Conservation (phyloP, 2,797 vertebrate genomes). For the Anomalospiza imberbis region DNA sequence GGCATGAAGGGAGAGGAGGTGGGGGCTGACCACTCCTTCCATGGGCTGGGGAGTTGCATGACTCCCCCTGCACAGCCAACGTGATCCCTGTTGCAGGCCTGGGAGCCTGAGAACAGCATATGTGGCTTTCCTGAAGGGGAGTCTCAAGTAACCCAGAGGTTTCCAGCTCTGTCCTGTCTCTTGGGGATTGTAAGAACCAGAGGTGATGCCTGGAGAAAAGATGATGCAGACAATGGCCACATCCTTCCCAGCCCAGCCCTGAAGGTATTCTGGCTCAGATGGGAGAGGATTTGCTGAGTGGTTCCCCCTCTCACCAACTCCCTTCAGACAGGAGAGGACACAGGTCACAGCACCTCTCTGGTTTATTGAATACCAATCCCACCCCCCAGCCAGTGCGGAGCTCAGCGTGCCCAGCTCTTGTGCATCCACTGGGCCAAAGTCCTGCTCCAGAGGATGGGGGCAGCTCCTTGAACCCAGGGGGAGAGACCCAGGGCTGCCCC, state of each 20-base stretch:
- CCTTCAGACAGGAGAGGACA: not conserved
- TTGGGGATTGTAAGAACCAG: not conserved
- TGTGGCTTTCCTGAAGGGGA: not conserved
- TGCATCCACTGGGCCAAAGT: not conserved
- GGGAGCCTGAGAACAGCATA: not conserved
- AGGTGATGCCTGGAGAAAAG: not conserved
- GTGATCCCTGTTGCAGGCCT: not conserved
- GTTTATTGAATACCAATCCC: constrained; percentile 52
- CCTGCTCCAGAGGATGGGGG: not conserved
- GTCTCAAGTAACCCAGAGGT: not conserved
- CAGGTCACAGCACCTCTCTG: constrained; percentile 44
- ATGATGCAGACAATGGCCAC: not conserved
- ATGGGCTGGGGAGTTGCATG: not conserved
- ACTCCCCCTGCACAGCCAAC: fast-evolving
- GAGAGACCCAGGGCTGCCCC: not conserved
- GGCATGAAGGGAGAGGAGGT: not conserved
- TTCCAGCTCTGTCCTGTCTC: not conserved
- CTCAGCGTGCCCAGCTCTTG: not conserved
- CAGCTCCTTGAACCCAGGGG: not conserved
- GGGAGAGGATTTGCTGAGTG: not conserved
- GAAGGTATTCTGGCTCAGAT: not conserved
- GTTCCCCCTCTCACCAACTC: not conserved
- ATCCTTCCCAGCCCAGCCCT: not conserved
- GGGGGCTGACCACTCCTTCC: not conserved
- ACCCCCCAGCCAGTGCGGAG: not conserved